Base-by-base conservation (phyloP, 2,797 vertebrate genomes). In the Myripristis murdjan region DNA sequence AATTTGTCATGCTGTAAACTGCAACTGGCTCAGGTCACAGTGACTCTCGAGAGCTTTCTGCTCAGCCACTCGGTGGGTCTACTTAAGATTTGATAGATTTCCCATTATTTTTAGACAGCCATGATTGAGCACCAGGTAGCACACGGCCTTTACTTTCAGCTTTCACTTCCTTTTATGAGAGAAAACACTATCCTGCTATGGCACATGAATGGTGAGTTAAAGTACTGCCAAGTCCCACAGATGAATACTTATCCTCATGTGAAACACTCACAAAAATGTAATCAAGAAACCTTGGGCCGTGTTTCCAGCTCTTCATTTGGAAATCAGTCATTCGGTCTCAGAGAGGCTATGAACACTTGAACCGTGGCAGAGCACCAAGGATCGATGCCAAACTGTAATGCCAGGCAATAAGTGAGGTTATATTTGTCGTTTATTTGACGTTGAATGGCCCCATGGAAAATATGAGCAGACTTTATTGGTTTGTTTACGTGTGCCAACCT, bases 61-160 rank as follows among this genome's bases (percentile, higher is more conserved):
- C 73, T 75, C 68, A 43, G 63, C 56, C 47, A 70, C 78, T 73
- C 71, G 66, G 23, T 54, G 55, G 66, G 52, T 48, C 64, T 80
- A 85, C 87, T 90, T 87, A 87, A 82, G 77, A 86, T 59, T 68
- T 89, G 84, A 92, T 88, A 77, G 85, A 89, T 88, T 92, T 89
- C 79, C 80, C 73, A 88, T 89, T 90, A 87, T 82, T 77, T 80
- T 81, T 64, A 73, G 90, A 87, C 82, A 73, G 84, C 73, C 15
- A 35, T 81, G 88, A 90, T 89, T 70, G 79, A 89, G 79, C 31
- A 84, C 85, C 80, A 77, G 82, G 86, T 77, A 83, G 73, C 64
- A 53, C 59, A 47, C 67, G 26, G 67, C 53, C 56, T 41, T 80
- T 79, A 10, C 65, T 78, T 11, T 82, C 55, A 79, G 64, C 59